These are phyloP conservation scores for Melanotaenia boesemani DNA, from an alignment of 2,797 vertebrate genomes.

Conservation along the genomic window DNA sequence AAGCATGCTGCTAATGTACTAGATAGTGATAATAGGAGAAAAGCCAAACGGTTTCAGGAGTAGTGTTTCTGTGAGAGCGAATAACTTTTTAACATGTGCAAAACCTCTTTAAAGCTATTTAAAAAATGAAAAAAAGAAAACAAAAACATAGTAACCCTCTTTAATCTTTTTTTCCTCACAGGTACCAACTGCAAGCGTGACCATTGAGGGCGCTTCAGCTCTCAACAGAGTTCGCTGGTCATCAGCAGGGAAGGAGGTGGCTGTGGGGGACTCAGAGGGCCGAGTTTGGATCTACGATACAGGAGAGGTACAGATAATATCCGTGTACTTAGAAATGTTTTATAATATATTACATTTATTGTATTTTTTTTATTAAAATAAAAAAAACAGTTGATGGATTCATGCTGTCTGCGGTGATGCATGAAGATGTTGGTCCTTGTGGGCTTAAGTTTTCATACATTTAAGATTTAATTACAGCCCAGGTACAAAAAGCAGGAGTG, in stretches of 20 bases:
- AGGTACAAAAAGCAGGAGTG: slow-evolving; percentile 45
- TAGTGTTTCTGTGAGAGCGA: not conserved
- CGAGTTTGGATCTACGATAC: slow-evolving; percentile 97
- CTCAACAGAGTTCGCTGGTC: slow-evolving; percentile 97
- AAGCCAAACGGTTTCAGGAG: not conserved
- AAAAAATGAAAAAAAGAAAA: no score
- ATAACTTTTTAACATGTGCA: no score
- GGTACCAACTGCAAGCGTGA: slow-evolving; percentile 96
- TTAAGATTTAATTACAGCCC: slow-evolving; percentile 46
- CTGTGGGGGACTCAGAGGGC: slow-evolving; percentile 97
- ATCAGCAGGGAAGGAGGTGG: slow-evolving; percentile 94
- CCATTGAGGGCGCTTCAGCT: slow-evolving; percentile 93
- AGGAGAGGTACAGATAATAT: slow-evolving; percentile 89
- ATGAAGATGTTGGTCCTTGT: slow-evolving; percentile 25
- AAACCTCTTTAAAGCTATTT: no score
- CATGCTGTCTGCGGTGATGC: not conserved
- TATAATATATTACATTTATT: not conserved
- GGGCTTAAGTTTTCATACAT: slow-evolving; percentile 44
- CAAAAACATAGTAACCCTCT: not conserved
- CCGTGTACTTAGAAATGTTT: not conserved
- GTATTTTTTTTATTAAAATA: slow-evolving; percentile 17
- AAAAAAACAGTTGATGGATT: slow-evolving; percentile 19
- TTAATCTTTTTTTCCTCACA: slow-evolving; percentile 54
- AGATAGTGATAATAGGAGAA: not conserved
- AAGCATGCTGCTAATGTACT: not conserved